Evolutionary conservation across 2,797 vertebrate genomes (phyloP).

Genomic region (Podarcis lilfordi): DNA sequence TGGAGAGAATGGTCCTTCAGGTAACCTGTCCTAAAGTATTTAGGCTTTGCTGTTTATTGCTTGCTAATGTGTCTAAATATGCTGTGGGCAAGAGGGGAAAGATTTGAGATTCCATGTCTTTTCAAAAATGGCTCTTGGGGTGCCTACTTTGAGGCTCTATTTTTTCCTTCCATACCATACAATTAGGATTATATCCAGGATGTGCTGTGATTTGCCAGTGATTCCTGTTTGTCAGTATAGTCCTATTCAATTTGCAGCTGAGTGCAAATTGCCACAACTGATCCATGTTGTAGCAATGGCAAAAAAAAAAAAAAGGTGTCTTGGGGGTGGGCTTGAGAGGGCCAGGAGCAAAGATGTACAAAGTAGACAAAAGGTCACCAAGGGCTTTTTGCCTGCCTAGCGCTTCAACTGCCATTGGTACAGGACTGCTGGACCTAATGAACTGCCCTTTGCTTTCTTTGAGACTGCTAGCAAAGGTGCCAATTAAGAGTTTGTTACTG

Average conservation of each 20-base stretch:
- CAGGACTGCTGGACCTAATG: conserved; percentile 40
- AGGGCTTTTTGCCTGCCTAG: conserved; percentile 21
- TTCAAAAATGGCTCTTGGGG: not conserved
- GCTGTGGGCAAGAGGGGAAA: not conserved
- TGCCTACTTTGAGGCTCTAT: not conserved
- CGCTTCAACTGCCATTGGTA: not conserved
- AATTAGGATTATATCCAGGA: not conserved
- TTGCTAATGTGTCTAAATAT: not conserved
- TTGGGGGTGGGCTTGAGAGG: not conserved
- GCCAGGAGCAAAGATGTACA: not conserved
- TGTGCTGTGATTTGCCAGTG: not conserved
- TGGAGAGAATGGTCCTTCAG: not conserved
- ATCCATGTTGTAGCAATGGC: not conserved
- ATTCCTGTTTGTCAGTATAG: not conserved
- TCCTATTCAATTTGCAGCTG: not conserved
- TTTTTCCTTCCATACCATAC: not conserved
- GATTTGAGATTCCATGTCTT: not conserved
- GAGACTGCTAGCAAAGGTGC: conserved; percentile 54
- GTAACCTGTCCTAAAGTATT: not conserved
- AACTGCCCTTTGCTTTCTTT: conserved; percentile 44
- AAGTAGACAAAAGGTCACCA: not conserved
- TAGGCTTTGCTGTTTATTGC: not conserved
- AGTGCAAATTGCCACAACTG: not conserved
- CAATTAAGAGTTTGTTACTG: conserved; percentile 56
- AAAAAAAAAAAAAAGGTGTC: not conserved